Percentiles rank a stretch among this genome's conserved stretches.
Conservation (phyloP, 2,888 invertebrate genomes). For the Yponomeuta cagnagella region DNA sequence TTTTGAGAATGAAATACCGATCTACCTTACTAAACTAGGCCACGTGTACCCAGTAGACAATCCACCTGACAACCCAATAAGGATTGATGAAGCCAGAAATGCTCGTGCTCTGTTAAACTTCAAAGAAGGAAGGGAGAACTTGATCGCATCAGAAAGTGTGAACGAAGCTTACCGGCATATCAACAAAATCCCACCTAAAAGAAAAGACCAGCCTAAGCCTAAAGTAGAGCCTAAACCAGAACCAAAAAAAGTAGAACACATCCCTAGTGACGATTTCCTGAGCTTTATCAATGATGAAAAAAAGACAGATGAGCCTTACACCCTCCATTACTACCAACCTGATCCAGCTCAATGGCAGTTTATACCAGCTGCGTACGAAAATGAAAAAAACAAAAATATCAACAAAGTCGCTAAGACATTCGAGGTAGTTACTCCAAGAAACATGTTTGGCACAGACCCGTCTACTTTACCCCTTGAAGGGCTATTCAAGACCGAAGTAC, state of each 20-base stretch:
- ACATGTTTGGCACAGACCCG: conserved; percentile 62
- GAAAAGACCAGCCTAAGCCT: neutral
- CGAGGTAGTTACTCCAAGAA: conserved; percentile 58
- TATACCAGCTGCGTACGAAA: conserved; percentile 68
- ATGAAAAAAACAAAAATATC: conserved; percentile 39
- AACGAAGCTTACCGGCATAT: conserved; percentile 66
- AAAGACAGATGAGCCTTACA: conserved; percentile 32
- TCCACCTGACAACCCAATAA: conserved; percentile 64
- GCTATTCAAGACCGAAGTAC: conserved; percentile 76
- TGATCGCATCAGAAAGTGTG: conserved; percentile 68
- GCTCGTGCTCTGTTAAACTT: conserved; percentile 59
- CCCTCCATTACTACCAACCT: conserved; percentile 24
- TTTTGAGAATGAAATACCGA: conserved; percentile 76
- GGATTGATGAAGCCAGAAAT: conserved; percentile 69
- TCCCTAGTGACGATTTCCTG: conserved; percentile 51
- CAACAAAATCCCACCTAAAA: conserved; percentile 32
- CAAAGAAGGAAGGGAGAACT: conserved; percentile 57
- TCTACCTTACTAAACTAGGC: conserved; percentile 64
- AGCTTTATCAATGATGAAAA: conserved; percentile 60
- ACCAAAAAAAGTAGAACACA: conserved; percentile 34
- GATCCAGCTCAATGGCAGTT: conserved; percentile 56
- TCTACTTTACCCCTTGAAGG: conserved; percentile 82
- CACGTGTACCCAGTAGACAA: conserved; percentile 69
- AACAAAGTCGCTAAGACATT: conserved; percentile 45
- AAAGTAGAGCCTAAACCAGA: conserved; percentile 19